Evolutionary conservation across 2,113 vertebrate species (phyloP), one percentile per base, ranked within the genome.

Genomic region (Chamaetylas fuelleborni): DNA sequence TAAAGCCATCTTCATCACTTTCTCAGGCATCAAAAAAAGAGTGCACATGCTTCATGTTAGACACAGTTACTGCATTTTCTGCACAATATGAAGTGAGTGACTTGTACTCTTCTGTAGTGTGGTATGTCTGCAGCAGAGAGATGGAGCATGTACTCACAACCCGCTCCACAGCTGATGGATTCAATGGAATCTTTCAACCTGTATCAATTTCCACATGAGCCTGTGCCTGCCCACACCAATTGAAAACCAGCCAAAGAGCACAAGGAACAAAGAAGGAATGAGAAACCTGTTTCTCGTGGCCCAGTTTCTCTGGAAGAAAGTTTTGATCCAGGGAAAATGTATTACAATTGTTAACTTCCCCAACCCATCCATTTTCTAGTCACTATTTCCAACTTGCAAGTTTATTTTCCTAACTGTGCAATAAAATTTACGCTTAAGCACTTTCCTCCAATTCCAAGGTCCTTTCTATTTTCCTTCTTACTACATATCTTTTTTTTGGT

Each of bases 201-300:
- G 57, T 54, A 69, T 47, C 43, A 58, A 72, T 94, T 91, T 95
- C 87, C 71, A 80, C 58, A 83, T 22, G 48, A 95, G 91, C 28
- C 90, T 90, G 88, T 79, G 23, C 60, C 91, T 84, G 43, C 54
- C 95, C 86, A 53, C 1, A 26, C 40, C 11, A 14, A 80, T 93
- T 95, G 81, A 97, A 86, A 97, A 93, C 14, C 50, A 97, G 86
- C 23, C 43, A 74, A 95, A 91, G 66, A 81, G 94, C 91, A 83
- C 33, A 93, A 81, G 23, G 70, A 84, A 60, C 40, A 92, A 94
- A 80, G 85, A 43, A 61, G 34, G 86, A 81, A 60, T 20, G 38
- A 92, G 56, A 95, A 57, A 40, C 10, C 9, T 2, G 7, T 1
- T 74, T 71, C 48, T 20, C 45, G 20, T 15, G 8, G 69, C 28